These are phyloP conservation scores for Denticeps clupeoides DNA, from an alignment of 2,797 vertebrate species.

Conservation along the genomic window DNA sequence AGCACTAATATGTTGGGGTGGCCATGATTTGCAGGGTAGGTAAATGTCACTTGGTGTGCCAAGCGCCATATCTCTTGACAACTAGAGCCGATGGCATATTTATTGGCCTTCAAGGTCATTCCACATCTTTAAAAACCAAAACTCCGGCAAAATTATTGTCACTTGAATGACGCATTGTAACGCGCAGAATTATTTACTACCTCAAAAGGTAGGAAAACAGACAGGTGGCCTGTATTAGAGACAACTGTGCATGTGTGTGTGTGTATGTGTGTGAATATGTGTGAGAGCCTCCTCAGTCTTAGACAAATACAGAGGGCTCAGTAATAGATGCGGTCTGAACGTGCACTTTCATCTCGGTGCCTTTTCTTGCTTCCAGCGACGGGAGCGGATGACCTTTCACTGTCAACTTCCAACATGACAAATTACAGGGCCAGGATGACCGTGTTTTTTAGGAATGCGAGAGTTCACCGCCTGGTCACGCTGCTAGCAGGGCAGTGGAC, in stretches of 20 bases:
- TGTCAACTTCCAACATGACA: conserved; percentile 72
- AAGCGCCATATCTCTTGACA: not conserved
- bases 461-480: conserved; percentile 72
- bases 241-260: conserved; percentile 35
- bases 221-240: conserved; percentile 63
- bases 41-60: conserved; percentile 7
- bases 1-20: conserved; percentile 1
- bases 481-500: conserved; percentile 55
- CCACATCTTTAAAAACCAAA: conserved; percentile 9
- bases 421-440: conserved; percentile 65
- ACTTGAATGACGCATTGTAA: too few species aligned
- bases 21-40: conserved; percentile 9
- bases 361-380: conserved; percentile 67
- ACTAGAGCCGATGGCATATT: conserved; percentile 3
- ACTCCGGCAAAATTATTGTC: too few species aligned
- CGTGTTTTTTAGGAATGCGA: conserved; percentile 69
- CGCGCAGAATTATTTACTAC: too few species aligned
- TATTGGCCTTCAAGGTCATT: conserved; percentile 22
- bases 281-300: conserved; percentile 49
- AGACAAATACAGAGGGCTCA: conserved; percentile 59
- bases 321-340: conserved; percentile 54
- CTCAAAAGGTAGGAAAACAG: conserved; percentile 48
- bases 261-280: conserved; percentile 26
- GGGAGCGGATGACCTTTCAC: conserved; percentile 74
- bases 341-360: conserved; percentile 64